Percentiles rank a stretch among this genome's conserved stretches.
Conservation (phyloP, 2,797 vertebrate genomes). For the Sparus aurata region DNA sequence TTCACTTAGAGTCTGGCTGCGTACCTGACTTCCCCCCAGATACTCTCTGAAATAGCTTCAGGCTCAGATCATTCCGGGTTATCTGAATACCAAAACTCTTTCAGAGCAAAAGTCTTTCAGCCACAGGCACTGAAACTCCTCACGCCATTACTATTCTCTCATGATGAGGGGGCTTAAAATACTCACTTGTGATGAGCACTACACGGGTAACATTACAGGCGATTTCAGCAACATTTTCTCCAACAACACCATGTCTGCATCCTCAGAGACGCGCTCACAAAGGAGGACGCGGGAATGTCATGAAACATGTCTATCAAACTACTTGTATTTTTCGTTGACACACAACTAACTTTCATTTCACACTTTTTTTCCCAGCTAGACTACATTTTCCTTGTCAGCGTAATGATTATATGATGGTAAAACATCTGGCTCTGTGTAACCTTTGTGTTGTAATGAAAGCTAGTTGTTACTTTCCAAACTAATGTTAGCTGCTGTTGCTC, state of each 20-base stretch:
- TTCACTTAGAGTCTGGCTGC: conserved; percentile 29
- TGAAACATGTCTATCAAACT: neutral
- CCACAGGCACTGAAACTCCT: conserved; percentile 24
- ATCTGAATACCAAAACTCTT: conserved; percentile 21
- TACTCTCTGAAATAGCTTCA: conserved; percentile 6
- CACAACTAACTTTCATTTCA: neutral
- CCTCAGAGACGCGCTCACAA: neutral
- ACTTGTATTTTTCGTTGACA: neutral
- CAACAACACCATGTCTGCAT: neutral
- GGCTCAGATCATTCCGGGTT: neutral
- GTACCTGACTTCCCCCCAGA: conserved; percentile 12
- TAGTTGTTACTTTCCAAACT: no score
- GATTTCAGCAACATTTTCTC: neutral
- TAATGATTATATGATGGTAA: neutral
- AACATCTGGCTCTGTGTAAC: no score
- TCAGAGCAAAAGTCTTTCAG: neutral
- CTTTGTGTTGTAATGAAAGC: no score
- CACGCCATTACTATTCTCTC: neutral
- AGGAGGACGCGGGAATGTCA: neutral
- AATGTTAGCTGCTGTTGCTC: no score
- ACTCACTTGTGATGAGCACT: neutral
- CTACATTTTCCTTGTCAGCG: neutral
- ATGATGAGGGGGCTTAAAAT: neutral
- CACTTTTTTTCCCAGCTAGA: neutral
- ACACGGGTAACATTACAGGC: neutral